phyloP scores from a whole-genome alignment of 2,888 invertebrate species.

The Hirtodrosophila trivittata region DNA sequence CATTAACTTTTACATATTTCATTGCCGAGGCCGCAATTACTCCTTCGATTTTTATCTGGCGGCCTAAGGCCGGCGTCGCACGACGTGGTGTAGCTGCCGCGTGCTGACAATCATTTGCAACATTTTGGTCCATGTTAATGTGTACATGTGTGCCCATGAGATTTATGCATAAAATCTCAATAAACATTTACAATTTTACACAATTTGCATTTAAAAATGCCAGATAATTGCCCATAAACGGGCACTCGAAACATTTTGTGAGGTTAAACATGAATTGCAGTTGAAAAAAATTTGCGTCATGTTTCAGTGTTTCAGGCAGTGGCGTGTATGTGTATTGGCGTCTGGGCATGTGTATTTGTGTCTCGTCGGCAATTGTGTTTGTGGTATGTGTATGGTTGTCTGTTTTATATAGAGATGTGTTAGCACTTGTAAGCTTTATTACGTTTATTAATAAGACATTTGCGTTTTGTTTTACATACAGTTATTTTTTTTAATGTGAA shows the following conservation, averaged over 20 bases:
- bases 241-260: constrained; percentile 39
- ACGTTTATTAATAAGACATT: constrained; percentile 28
- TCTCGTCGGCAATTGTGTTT: constrained; percentile 8
- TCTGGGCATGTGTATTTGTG: constrained; percentile 24
- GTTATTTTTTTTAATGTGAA: constrained; percentile 27
- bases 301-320: constrained; percentile 54
- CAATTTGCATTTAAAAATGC: constrained; percentile 2
- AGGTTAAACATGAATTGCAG: constrained; percentile 59
- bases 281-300: constrained; percentile 66
- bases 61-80: constrained; percentile 43
- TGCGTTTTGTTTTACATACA: not conserved
- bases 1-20: too few species aligned
- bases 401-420: constrained; percentile 9
- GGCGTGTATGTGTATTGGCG: constrained; percentile 66
- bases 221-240: not conserved
- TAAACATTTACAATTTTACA: not conserved
- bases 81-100: constrained; percentile 46
- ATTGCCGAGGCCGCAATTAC: too few species aligned
- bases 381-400: constrained; percentile 4
- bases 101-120: constrained; percentile 18
- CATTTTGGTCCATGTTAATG: not conserved
- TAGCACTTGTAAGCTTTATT: constrained; percentile 36
- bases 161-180: not conserved
- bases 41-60: not conserved
- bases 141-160: not conserved